Conservation (phyloP, 1,140 invertebrate genomes). For the Anastatus disparis region DNA sequence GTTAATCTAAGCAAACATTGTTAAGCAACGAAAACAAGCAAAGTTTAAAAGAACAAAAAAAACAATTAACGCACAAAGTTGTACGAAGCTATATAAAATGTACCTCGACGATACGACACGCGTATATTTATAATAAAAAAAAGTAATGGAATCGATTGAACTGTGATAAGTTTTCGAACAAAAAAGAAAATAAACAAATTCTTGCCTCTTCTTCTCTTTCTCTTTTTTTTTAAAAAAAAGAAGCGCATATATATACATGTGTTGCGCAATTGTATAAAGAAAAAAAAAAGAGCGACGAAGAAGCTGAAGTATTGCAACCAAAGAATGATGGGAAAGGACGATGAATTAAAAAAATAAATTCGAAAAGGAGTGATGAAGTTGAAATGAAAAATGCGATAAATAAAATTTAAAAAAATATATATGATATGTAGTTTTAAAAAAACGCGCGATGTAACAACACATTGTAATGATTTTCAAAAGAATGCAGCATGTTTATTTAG, state of each 20-base stretch:
- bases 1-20: not conserved
- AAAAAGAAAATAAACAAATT: too few relatives aligned
- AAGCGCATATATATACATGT: not conserved
- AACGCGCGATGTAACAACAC: conserved; percentile 1
- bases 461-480: conserved; percentile 4
- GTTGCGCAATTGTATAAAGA: not conserved
- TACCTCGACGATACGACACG: conserved; percentile 11
- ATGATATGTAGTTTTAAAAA: not conserved
- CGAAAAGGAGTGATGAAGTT: conserved; percentile 26
- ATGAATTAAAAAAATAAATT: too few relatives aligned
- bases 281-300: conserved; percentile 19
- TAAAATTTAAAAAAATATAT: conserved; percentile 5
- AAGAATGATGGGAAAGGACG: conserved; percentile 32
- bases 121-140: not conserved
- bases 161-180: conserved; percentile 36
- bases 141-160: conserved; percentile 11
- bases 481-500: conserved; percentile 2
- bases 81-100: not conserved
- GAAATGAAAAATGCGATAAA: conserved; percentile 11
- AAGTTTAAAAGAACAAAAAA: not conserved
- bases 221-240: conserved; percentile 1
- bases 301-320: conserved; percentile 41
- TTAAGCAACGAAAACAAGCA: not conserved
- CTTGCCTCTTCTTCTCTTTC: conserved; percentile 25
- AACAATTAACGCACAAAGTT: conserved; percentile 21